A percentile compares a stretch with the other conserved stretches of the same genome.
phyloP scores from a whole-genome alignment of 64 coral and sea anemone species.

The Platygyra sinensis region DNA sequence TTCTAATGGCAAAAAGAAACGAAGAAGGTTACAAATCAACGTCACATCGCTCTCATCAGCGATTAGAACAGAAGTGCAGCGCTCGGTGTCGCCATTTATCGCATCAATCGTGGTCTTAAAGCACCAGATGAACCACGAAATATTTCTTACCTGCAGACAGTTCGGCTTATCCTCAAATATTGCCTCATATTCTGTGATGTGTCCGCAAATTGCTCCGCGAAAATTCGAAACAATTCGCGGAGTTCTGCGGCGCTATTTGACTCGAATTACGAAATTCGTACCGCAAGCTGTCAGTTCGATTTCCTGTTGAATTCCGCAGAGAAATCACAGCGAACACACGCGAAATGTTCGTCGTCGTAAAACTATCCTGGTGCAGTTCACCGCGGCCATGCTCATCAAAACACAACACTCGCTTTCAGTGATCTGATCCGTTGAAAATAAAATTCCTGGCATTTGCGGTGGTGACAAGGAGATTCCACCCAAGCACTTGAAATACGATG shows the following conservation, averaged over 20 bases:
- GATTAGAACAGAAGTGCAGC: background rate
- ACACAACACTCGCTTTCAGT: constrained; percentile 18
- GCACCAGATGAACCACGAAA: background rate
- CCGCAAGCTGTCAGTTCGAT: constrained; percentile 10
- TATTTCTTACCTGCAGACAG: background rate
- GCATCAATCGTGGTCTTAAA: background rate
- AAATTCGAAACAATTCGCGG: background rate
- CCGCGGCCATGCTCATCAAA: background rate
- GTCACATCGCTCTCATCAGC: background rate
- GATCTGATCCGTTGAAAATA: constrained; percentile 33
- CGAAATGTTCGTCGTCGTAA: background rate
- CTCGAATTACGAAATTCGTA: background rate
- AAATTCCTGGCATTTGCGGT: constrained; percentile 40
- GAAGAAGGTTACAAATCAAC: background rate
- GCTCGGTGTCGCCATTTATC: background rate
- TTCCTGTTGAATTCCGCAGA: constrained; percentile 25
- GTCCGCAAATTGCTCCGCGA: background rate
- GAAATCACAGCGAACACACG: background rate
- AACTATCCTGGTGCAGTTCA: background rate
- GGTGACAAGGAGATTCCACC: constrained; percentile 37
- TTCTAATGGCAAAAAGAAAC: background rate
- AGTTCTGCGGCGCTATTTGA: background rate
- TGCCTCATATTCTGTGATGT: constrained; percentile 7
- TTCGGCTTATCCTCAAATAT: background rate
- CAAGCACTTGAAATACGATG: constrained; percentile 28